Base-by-base conservation (phyloP, 2,888 invertebrate species). In the Ectropis crepuscularia region DNA sequence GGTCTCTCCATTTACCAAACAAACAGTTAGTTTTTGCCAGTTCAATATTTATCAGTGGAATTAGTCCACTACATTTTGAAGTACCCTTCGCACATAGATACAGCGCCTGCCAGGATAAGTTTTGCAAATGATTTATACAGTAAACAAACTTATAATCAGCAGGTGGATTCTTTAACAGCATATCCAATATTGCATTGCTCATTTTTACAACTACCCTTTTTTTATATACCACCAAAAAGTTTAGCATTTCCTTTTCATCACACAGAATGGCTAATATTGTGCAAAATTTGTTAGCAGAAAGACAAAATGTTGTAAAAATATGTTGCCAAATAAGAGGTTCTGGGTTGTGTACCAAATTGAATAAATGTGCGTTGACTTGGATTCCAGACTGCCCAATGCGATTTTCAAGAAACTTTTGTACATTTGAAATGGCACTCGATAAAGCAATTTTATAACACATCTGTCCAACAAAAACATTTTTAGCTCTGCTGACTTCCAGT, bases 261-360 rank as follows among this genome's bases (percentile, higher is more conserved):
- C 87, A 88, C n/a, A 88, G 60, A 53, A 92, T 68, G 6, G 90
- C 83, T 55, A 92, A 70, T 53, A 91, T 90, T 7, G 92, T 90
- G 55, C 93, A 93, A 63, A 93, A 89, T 74, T 92, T 93, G 72
- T 93, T 93, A 0, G 92, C 92, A 12, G 93, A 91, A 12, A 92
- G 71, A 72, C 89, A 90, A 39, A 89, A 83, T n/a, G 91, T 89
- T 5, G 81, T 79, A 71, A 92, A 93, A 62, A 90, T 74, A 68
- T 92, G 89, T 5, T 72, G 77, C 93, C 92, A 93, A 62, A 92
- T 74, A 5, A 83, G 64, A 64, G 81, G 76, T 77, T 91, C 91
- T 55, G 74, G 78, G 55, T 90, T 92, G 63, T 89, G 77, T 9
- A 79, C 61, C 2, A 92, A 81, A 73, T 91, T 93, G 42, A 93